Conservation (phyloP, 2,888 invertebrate species). For the Chrysodeixis includens region DNA sequence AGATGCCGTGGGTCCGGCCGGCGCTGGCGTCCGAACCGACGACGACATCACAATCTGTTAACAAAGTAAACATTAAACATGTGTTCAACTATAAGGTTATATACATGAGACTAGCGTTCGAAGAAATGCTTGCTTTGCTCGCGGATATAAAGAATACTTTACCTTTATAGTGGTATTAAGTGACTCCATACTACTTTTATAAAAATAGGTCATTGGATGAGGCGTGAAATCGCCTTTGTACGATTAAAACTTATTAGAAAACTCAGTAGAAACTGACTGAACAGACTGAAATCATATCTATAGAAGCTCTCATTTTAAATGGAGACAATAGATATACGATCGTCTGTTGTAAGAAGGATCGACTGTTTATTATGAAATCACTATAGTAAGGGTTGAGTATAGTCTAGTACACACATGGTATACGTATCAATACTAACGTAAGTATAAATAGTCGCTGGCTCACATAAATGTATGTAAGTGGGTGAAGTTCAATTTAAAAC, state of each 20-base stretch:
- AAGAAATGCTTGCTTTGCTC: too few species aligned
- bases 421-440: neutral
- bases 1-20: conserved; percentile 71
- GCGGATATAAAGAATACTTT: too few species aligned
- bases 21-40: conserved; percentile 83
- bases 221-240: too few species aligned
- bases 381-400: neutral
- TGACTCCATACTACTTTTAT: too few species aligned
- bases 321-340: neutral
- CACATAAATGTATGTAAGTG: conserved; percentile 28
- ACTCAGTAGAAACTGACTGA: too few species aligned
- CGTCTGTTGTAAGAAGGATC: neutral
- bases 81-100: neutral
- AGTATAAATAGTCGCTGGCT: conserved; percentile 15
- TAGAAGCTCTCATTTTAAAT: neutral
- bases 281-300: neutral
- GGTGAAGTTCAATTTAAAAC: conserved; percentile 45
- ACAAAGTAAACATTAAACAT: conserved; percentile 30
- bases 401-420: neutral
- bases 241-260: neutral
- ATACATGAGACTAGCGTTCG: neutral
- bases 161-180: too few species aligned
- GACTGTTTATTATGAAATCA: neutral
- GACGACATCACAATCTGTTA: conserved; percentile 85
- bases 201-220: too few species aligned